Evolutionary conservation across 1,140 invertebrate species (phyloP).

Genomic region (Bathynomus jamesi): DNA sequence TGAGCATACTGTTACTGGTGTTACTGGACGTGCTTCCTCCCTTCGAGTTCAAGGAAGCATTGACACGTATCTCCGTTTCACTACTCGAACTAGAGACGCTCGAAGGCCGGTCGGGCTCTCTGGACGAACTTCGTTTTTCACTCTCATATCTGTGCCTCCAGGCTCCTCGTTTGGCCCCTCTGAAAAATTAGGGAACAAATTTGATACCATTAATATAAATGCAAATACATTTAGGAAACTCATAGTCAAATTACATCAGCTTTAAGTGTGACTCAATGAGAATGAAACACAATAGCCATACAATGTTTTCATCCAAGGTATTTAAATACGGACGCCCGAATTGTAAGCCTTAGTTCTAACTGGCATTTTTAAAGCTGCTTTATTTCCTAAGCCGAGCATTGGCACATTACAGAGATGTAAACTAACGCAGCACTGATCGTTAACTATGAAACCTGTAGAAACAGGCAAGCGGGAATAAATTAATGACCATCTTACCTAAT

Average conservation of each 20-base stretch:
- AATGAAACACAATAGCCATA: not conserved
- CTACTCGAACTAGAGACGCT: slow-evolving; percentile 24
- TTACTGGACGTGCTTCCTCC: not conserved
- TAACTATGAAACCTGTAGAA: too few relatives aligned
- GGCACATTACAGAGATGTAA: too few relatives aligned
- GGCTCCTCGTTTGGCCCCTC: slow-evolving; percentile 26
- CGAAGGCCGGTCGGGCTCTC: slow-evolving; percentile 24
- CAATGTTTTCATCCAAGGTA: not conserved
- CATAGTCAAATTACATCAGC: not conserved
- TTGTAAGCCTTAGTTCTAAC: not conserved
- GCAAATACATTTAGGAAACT: not conserved
- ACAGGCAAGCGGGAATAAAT: too few relatives aligned
- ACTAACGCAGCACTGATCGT: too few relatives aligned
- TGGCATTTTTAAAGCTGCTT: not conserved
- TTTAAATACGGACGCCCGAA: not conserved
- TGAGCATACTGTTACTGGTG: slow-evolving; percentile 4
- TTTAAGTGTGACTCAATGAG: not conserved
- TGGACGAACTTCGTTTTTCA: slow-evolving; percentile 16
- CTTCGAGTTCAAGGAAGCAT: not conserved
- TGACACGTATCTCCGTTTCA: slow-evolving; percentile 20
- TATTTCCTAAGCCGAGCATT: too few relatives aligned
- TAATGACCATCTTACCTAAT: too few relatives aligned
- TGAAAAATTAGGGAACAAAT: slow-evolving; percentile 21
- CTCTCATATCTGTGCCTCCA: slow-evolving; percentile 30
- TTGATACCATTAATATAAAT: not conserved